These are phyloP conservation scores for Propithecus perrieri DNA, from an alignment of 2,797 vertebrate species.

Conservation along the genomic window DNA sequence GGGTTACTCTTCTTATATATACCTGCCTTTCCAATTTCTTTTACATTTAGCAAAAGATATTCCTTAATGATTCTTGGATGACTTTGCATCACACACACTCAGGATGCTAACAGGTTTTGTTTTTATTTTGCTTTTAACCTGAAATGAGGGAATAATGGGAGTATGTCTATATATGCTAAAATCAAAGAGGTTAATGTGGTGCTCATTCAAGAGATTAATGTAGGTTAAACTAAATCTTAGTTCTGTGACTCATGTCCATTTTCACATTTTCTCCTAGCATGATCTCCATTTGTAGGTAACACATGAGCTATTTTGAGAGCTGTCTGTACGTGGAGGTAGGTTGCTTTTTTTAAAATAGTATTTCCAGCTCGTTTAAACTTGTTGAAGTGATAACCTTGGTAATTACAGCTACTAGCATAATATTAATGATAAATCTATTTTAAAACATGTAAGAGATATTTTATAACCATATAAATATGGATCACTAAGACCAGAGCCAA, in stretches of 20 bases:
- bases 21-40: neutral
- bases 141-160: slow-evolving; percentile 6
- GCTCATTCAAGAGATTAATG: slow-evolving; percentile 12
- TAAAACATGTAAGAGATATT: slow-evolving; percentile 54
- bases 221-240: neutral
- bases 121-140: slow-evolving; percentile 48
- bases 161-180: slow-evolving; percentile 21
- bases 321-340: neutral
- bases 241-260: slow-evolving; percentile 53
- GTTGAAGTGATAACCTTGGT: slow-evolving; percentile 60
- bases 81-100: slow-evolving; percentile 1
- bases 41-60: slow-evolving; percentile 9
- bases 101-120: slow-evolving; percentile 20
- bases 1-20: neutral
- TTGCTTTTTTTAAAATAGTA: slow-evolving; percentile 50
- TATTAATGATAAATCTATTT: slow-evolving; percentile 66
- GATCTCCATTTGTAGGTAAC: slow-evolving; percentile 11
- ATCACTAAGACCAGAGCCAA: slow-evolving; percentile 47
- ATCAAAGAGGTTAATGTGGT: slow-evolving; percentile 38
- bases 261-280: neutral
- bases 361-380: slow-evolving; percentile 60
- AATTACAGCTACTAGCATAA: slow-evolving; percentile 33
- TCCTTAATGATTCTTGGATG: slow-evolving; percentile 20
- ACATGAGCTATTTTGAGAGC: slow-evolving; percentile 52
- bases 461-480: slow-evolving; percentile 68